Percentiles rank a stretch among this genome's conserved stretches.
phyloP scores from a whole-genome alignment of 1,140 invertebrate genomes.

The Parasteatoda tepidariorum region DNA sequence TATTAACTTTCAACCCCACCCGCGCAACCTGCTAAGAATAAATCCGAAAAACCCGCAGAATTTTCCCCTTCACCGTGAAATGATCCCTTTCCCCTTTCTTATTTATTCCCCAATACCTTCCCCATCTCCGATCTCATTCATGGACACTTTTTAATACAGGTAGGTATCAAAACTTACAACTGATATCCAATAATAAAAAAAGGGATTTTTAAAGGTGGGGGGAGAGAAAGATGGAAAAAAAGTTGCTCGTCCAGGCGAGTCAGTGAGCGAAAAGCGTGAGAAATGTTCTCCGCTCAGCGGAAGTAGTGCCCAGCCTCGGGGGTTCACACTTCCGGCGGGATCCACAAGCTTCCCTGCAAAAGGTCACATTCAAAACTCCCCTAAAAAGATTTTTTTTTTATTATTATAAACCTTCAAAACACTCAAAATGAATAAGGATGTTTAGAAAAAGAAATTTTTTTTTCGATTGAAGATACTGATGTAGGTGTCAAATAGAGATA shows the following conservation, averaged over 20 bases:
- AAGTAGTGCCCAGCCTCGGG: constrained; percentile 29
- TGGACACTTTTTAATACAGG: not conserved
- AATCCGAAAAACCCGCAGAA: too few species aligned
- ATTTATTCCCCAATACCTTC: not conserved
- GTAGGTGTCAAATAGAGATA: too few species aligned
- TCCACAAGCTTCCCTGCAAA: not conserved
- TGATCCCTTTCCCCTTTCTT: not conserved
- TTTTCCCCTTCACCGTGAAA: too few species aligned
- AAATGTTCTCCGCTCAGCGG: constrained; percentile 4
- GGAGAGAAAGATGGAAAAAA: not conserved
- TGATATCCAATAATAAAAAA: not conserved
- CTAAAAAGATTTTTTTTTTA: not conserved
- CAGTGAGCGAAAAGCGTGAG: constrained; percentile 30
- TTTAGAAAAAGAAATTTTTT: too few species aligned
- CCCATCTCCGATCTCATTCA: not conserved
- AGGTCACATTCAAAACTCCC: constrained; percentile 43
- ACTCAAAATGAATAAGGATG: too few species aligned
- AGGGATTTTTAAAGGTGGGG: not conserved
- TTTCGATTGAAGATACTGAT: too few species aligned
- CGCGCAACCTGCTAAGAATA: too few species aligned
- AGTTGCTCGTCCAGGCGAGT: constrained; percentile 19
- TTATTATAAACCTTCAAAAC: too few species aligned
- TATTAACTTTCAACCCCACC: too few species aligned
- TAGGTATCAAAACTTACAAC: not conserved
- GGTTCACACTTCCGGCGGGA: constrained; percentile 30